Percentiles rank a stretch among this genome's conserved stretches.
These are phyloP conservation scores for Sebastes oblongus DNA, from an alignment of 2,797 vertebrate species.

Conservation along the genomic window DNA sequence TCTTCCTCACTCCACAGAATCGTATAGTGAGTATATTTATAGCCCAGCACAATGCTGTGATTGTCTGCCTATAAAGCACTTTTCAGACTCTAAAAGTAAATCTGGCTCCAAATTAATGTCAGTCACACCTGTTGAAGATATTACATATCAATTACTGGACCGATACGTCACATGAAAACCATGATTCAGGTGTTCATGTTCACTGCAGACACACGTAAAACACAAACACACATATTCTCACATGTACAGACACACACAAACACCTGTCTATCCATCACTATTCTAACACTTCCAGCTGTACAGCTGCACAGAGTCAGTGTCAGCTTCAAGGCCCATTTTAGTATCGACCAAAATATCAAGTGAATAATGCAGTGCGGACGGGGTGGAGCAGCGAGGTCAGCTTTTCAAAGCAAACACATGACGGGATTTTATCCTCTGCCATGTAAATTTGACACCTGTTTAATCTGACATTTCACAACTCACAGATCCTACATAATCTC, in stretches of 20 bases:
- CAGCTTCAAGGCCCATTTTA: slow-evolving; percentile 18
- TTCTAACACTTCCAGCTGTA: slow-evolving; percentile 49
- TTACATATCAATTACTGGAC: slow-evolving; percentile 33
- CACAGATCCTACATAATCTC: slow-evolving; percentile 42
- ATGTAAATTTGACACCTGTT: slow-evolving; percentile 60
- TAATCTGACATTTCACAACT: slow-evolving; percentile 41
- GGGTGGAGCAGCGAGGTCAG: slow-evolving; percentile 35
- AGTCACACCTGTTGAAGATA: slow-evolving; percentile 10
- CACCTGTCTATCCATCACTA: slow-evolving; percentile 34
- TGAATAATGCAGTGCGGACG: slow-evolving; percentile 50
- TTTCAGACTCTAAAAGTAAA: not conserved
- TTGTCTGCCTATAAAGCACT: not conserved
- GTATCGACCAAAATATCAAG: slow-evolving; percentile 31
- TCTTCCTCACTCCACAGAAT: not conserved
- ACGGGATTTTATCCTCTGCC: slow-evolving; percentile 44
- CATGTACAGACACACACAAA: slow-evolving; percentile 22
- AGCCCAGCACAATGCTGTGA: not conserved
- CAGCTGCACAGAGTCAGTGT: slow-evolving; percentile 46
- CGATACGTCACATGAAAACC: not conserved
- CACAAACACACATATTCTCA: slow-evolving; percentile 2
- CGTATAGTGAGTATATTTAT: not conserved
- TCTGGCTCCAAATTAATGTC: slow-evolving; percentile 16
- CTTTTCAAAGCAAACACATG: slow-evolving; percentile 41
- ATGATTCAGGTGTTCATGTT: slow-evolving; percentile 21
- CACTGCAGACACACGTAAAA: not conserved